Base-by-base conservation (phyloP, 2,113 vertebrate species). In the Pachypanchax playfairii region DNA sequence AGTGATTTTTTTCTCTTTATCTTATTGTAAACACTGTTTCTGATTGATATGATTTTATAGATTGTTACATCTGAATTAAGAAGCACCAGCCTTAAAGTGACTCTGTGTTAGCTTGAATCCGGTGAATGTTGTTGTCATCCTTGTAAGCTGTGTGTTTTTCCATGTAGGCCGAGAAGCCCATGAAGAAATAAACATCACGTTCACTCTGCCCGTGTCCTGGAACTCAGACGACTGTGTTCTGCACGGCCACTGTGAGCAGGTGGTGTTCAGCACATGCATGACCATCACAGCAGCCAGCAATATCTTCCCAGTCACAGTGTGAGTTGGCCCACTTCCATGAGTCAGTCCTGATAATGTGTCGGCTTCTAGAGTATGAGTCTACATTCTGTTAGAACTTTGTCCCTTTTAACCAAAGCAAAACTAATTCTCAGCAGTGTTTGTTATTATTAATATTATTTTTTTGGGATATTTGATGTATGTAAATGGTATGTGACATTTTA, bases 241-340 rank as follows among this genome's bases (percentile, higher is more conserved):
- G 44, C 96, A 98, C 0, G 92, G 94, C 25, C 97, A 93, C 84
- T 99, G 97, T 47, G 96, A 97, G 89, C 97, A 99, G 91, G 94
- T 95, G 58, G 95, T 96, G 81, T 98, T 98, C 89, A 94, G 93
- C 57, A 91, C 95, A 48, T 99, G 97, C 82, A 96, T 98, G 96
- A 98, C 96, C 2, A 87, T 99, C 85, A 96, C 95, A 2, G 95
- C 95, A 14, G 88, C 90, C 84, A 92, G 90, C 61, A 92, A 64
- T 2, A 94, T 97, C 42, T 99, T 99, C 79, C 97, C 97, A 0
- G 95, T 98, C 87, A 98, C 97, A 26, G 92, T 98, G 97, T 99
- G 89, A 96, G 96, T 92, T 67, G 73, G 64, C 56, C 35, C 1
- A 35, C 6, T 14, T 67, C 67, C 52, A 42, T 5, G 52, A 22